Evolutionary conservation across 2,888 invertebrate genomes (phyloP), one percentile per base, ranked within the genome.

Genomic region (Drosophila bunnanda): DNA sequence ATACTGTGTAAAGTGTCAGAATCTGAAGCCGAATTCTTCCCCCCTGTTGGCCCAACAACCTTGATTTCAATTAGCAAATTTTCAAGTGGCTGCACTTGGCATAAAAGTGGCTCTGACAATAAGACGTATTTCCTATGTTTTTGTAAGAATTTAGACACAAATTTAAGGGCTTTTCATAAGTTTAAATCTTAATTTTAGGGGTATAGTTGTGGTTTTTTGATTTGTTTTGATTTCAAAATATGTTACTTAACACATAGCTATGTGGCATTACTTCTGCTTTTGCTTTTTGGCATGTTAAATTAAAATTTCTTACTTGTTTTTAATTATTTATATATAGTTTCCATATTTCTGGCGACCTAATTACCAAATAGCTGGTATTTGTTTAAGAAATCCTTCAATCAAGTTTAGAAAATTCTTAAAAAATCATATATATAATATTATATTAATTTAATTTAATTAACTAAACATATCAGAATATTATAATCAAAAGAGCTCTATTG

Each of bases 1-100:
- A 36, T 41, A 41, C 32, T 30, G 46, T 41, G 17, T 48, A 54
- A 36, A 67, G 38, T 36, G 39, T 22, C 44, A 56, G 65, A 74
- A 83, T 60, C 76, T 73, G 32, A 38, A 34, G 25, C 82, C 82
- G 71, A 74, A 76, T 54, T 54, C 4, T 10, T 78, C 75, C 34
- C 34, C 52, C 32, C 17, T n/a, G n/a, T 30, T 22, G n/a, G 28
- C 10, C 69, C 74, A 66, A 36, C 74, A 66, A 36, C 57, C 71
- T 68, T 68, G 64, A 50, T 34, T 53, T 52, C 70, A 70, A 67
- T 67, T 67, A 67, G 57, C 70, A 48, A 69, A 69, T 56, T 22
- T 57, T 75, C 28, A 50, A 57, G 57, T 75, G 57, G 22, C 73
- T 70, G 61, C 44, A 41, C 20, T 34, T 52, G 34, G 50, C 34